Evolutionary conservation across 2,113 vertebrate genomes (phyloP).

Genomic region (Zootoca vivipara): DNA sequence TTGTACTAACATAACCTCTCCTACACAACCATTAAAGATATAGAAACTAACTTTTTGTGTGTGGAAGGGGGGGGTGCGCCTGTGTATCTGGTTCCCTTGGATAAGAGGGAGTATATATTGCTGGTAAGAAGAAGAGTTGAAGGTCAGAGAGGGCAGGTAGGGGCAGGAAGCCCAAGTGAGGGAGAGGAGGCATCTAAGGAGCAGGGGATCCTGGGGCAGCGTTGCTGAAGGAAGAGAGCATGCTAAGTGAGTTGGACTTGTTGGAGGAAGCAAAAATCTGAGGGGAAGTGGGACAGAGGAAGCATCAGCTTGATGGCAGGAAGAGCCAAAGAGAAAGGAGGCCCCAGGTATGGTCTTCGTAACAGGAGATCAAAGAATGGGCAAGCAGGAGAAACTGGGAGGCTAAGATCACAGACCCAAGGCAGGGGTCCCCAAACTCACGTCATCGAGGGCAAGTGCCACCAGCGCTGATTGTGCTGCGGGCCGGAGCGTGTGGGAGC

Average conservation of each 20-base stretch:
- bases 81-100: not conserved
- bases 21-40: not conserved
- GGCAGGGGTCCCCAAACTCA: too few species aligned
- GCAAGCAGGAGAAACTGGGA: not conserved
- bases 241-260: not conserved
- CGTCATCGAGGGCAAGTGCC: too few species aligned
- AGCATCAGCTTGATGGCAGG: not conserved
- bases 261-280: not conserved
- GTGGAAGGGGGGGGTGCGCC: accelerated
- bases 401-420: not conserved
- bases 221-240: not conserved
- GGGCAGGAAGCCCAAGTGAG: not conserved
- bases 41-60: not conserved
- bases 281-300: not conserved
- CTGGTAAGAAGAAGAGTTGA: not conserved
- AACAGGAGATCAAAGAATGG: not conserved
- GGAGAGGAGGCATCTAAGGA: not conserved
- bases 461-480: too few species aligned
- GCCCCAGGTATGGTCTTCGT: not conserved
- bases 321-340: not conserved
- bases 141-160: not conserved
- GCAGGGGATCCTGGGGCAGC: not conserved
- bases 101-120: not conserved
- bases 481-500: too few species aligned
- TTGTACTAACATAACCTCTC: not conserved